Base-by-base conservation (phyloP, 2,797 vertebrate species). In the Macroramphosus scolopax region DNA sequence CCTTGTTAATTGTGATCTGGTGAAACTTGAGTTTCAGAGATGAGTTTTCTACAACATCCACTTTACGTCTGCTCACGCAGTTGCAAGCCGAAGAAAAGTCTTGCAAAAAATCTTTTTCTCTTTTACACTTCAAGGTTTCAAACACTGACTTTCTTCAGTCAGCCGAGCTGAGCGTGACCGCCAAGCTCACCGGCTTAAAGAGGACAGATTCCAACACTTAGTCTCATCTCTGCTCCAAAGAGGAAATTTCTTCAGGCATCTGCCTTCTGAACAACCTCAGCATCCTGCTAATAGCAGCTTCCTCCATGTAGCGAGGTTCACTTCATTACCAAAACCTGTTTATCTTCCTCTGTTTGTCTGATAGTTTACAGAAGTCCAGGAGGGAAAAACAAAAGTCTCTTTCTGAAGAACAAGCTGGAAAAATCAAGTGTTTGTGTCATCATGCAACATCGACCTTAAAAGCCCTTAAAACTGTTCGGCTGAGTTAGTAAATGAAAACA, bases 281-380 rank as follows among this genome's bases (percentile, higher is more conserved):
- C 47, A 60, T 37, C 48, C 57, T 46, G 28, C 3, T 42, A 42
- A 61, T 17, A 16, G 51, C 28, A 12, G 30, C 42, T 44, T 39
- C 20, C 33, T 61, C 40, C 14, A 60, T 38, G 31, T 46, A 39
- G 40, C 48, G 47, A 35, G 17, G 31, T 41, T 17, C 12, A 5
- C 7, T 28, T 37, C 29, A 59, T 54, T 8, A 28, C 20, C 30
- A 5, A 7, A 25, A 20, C 36, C 11, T 7, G 7, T 40, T 45
- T 9, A 37, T 35, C 18, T 24, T 2, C 6, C 4, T 42, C 14
- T 25, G 9, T 29, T 22, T n/a, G 0, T 43, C 13, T 40, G 17
- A 5, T 9, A 20, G 18, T 42, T 51, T 14, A 26, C 29, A 64
- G 16, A 28, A 31, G 40, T 12, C 14, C 8, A 11, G 11, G 15